Conservation (phyloP, 2,113 vertebrate genomes). For the Heterotilapia buettikoferi region DNA sequence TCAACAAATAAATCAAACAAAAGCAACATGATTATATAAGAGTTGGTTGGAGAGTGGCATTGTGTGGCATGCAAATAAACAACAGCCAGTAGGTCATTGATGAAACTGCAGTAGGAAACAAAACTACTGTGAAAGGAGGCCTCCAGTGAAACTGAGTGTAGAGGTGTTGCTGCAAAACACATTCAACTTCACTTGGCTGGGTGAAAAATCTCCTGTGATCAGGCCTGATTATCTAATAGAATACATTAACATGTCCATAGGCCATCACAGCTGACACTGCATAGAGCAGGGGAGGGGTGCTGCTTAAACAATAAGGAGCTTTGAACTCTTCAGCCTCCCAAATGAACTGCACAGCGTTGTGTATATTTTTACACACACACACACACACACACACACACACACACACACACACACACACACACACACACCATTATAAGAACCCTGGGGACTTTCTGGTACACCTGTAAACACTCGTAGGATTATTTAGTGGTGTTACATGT, state of each 20-base stretch:
- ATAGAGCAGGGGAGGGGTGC: slow-evolving; percentile 17
- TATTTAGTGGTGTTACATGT: background rate
- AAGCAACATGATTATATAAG: background rate
- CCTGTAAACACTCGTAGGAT: background rate
- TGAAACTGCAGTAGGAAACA: background rate
- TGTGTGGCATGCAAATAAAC: slow-evolving; percentile 21
- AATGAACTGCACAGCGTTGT: slow-evolving; percentile 23
- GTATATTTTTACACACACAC: background rate
- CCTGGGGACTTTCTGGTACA: background rate
- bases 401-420: background rate
- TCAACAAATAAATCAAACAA: slow-evolving; percentile 10
- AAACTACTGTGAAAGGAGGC: background rate
- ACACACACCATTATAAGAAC: slow-evolving; percentile 6
- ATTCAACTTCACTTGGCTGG: slow-evolving; percentile 25
- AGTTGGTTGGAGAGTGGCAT: background rate
- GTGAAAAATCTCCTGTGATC: slow-evolving; percentile 30
- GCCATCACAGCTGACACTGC: slow-evolving; percentile 62
- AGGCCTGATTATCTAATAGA: slow-evolving; percentile 61
- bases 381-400: background rate
- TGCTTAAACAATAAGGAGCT: background rate
- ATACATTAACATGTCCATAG: slow-evolving; percentile 73
- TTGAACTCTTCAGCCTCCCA: slow-evolving; percentile 46
- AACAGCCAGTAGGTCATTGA: background rate
- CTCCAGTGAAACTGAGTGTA: slow-evolving; percentile 30
- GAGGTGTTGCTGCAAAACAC: slow-evolving; percentile 19